phyloP scores from a whole-genome alignment of 1,140 invertebrate genomes.

The Cardiocondyla obscurior region DNA sequence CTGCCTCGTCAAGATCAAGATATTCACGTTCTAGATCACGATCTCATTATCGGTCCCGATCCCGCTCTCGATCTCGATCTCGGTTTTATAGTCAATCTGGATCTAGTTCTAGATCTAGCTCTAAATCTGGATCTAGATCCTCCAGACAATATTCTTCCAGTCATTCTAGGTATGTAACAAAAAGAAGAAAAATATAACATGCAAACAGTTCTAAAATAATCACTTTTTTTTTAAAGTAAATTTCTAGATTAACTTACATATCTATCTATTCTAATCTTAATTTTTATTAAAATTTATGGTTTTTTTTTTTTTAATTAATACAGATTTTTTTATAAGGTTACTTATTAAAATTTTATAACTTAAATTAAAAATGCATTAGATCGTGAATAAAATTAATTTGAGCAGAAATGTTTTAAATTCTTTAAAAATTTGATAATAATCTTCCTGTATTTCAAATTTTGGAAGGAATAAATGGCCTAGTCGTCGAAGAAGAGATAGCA shows the following conservation, averaged over 20 bases:
- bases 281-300: neutral
- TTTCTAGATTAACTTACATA: neutral
- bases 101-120: slow-evolving; percentile 33
- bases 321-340: neutral
- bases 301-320: neutral
- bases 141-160: slow-evolving; percentile 70
- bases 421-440: slow-evolving; percentile 65
- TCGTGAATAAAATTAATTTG: neutral
- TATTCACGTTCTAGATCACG: slow-evolving; percentile 70
- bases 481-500: slow-evolving; percentile 58
- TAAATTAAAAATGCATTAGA: neutral
- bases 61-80: no score
- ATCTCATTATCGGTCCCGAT: neutral
- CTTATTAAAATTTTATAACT: no score
- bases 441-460: slow-evolving; percentile 72
- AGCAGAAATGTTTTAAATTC: neutral
- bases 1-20: slow-evolving; percentile 65
- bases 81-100: no score
- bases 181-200: neutral
- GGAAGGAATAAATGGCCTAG: slow-evolving; percentile 71
- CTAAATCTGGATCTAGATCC: slow-evolving; percentile 23
- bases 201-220: neutral
- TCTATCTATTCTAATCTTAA: neutral
- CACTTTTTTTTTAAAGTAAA: neutral
- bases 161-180: slow-evolving; percentile 75